Percentiles rank a stretch among this genome's conserved stretches.
Conservation (phyloP, 1,140 invertebrate genomes). For the Hormaphis cornu region DNA sequence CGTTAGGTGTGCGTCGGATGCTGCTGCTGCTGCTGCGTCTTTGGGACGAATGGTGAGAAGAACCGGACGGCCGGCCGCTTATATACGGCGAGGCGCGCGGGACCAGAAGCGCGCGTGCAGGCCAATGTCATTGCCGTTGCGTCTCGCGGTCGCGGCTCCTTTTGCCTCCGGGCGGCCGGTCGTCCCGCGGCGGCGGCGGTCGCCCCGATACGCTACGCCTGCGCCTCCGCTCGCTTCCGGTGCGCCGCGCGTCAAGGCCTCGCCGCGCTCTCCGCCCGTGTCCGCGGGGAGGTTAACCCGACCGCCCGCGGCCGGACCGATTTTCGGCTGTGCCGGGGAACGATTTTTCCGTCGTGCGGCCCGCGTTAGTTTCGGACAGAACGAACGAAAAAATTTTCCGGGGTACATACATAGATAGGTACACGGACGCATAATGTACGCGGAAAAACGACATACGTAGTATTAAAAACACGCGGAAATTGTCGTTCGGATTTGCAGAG, state of each 20-base stretch:
- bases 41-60: slow-evolving; percentile 22
- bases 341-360: too few species aligned
- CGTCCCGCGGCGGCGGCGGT: neutral
- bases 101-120: neutral
- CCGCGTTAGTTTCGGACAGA: too few species aligned
- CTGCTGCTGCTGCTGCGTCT: neutral
- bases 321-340: neutral
- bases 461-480: too few species aligned
- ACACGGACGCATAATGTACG: too few species aligned
- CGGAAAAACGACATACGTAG: too few species aligned
- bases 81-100: neutral
- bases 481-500: too few species aligned
- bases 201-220: neutral
- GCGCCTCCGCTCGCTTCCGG: too few species aligned
- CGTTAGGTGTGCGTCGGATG: neutral
- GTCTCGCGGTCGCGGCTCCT: neutral
- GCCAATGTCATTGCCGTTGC: slow-evolving; percentile 31
- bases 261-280: neutral
- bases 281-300: neutral
- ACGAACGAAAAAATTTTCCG: too few species aligned
- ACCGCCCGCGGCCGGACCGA: neutral
- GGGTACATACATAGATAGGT: too few species aligned
- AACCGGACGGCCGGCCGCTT: neutral
- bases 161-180: neutral
- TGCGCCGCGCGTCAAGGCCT: too few species aligned